A percentile compares a stretch with the other conserved stretches of the same genome.
Evolutionary conservation across 2,797 vertebrate species (phyloP).

Genomic region (Pygocentrus nattereri): DNA sequence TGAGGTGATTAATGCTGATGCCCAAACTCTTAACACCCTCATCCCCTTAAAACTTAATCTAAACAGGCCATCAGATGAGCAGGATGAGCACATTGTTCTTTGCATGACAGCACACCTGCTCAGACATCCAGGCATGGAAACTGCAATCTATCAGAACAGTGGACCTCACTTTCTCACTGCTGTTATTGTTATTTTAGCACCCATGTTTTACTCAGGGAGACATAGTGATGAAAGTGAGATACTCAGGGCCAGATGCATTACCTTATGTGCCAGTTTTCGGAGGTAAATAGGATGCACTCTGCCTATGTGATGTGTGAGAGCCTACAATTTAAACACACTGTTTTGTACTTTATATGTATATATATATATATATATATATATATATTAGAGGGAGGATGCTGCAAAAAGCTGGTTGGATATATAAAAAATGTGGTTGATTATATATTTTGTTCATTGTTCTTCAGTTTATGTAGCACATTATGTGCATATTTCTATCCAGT

Average conservation of each 20-base stretch:
- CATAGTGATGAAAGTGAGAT: not conserved
- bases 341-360: too few relatives aligned
- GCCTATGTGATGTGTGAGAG: not conserved
- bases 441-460: too few relatives aligned
- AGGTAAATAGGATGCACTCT: not conserved
- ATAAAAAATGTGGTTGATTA: too few relatives aligned
- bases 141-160: slow-evolving; percentile 18
- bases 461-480: too few relatives aligned
- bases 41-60: slow-evolving; percentile 39
- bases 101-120: slow-evolving; percentile 52
- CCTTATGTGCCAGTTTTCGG: not conserved
- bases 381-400: too few relatives aligned
- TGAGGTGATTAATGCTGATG: slow-evolving; percentile 52
- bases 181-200: slow-evolving; percentile 13
- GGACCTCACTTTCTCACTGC: not conserved
- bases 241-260: not conserved
- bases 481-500: too few relatives aligned
- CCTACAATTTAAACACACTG: too few relatives aligned
- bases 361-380: too few relatives aligned
- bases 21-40: slow-evolving; percentile 51
- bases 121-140: slow-evolving; percentile 9
- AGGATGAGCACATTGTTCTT: slow-evolving; percentile 29
- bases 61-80: slow-evolving; percentile 35
- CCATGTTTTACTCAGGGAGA: not conserved
- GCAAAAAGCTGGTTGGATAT: too few relatives aligned